A percentile compares a stretch with the other conserved stretches of the same genome.
Evolutionary conservation across 2,888 invertebrate genomes (phyloP).

Genomic region (Atherix ibis): DNA sequence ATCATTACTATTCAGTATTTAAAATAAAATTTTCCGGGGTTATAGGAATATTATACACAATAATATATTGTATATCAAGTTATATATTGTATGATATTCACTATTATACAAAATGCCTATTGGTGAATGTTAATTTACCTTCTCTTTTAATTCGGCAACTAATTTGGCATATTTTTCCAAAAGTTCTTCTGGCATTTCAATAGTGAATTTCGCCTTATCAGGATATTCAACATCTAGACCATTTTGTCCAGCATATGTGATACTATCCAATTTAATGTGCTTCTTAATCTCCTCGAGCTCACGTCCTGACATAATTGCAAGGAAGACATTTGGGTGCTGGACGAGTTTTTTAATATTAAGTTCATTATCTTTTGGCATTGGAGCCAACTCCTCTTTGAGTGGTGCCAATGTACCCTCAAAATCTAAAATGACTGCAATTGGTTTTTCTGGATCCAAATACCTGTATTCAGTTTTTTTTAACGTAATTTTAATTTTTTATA

Average conservation of each 20-base stretch:
- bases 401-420: slow-evolving; percentile 65
- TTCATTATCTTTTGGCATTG: slow-evolving; percentile 53
- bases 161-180: slow-evolving; percentile 49
- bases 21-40: too few relatives aligned
- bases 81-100: too few relatives aligned
- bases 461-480: slow-evolving; percentile 12
- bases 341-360: slow-evolving; percentile 50
- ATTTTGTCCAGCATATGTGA: slow-evolving; percentile 63
- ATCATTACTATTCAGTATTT: too few relatives aligned
- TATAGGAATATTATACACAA: too few relatives aligned
- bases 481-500: not conserved
- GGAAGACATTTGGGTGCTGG: slow-evolving; percentile 53
- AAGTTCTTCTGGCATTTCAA: slow-evolving; percentile 56
- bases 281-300: slow-evolving; percentile 56
- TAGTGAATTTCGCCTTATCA: slow-evolving; percentile 58
- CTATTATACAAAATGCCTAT: too few relatives aligned
- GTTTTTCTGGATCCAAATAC: slow-evolving; percentile 44
- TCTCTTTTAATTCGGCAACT: slow-evolving; percentile 48
- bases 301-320: slow-evolving; percentile 56
- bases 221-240: slow-evolving; percentile 61
- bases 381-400: slow-evolving; percentile 46
- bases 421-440: slow-evolving; percentile 52
- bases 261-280: slow-evolving; percentile 41
- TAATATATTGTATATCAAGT: too few relatives aligned
- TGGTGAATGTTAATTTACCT: too few relatives aligned